Base-by-base conservation (phyloP, 2,797 vertebrate species). In the Coendou prehensilis region DNA sequence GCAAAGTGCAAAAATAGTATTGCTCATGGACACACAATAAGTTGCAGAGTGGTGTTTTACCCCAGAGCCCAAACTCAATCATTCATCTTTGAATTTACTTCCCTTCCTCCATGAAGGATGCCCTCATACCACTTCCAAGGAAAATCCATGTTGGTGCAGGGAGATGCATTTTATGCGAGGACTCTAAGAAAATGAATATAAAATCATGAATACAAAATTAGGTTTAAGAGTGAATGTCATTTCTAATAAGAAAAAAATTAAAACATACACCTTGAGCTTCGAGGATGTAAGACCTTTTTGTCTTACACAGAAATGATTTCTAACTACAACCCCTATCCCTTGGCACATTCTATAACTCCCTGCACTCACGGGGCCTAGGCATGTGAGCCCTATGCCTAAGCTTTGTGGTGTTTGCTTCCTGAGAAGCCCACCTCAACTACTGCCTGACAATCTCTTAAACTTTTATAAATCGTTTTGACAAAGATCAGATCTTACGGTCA, bases 131-230 rank as follows among this genome's bases (percentile, higher is more conserved):
- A 79, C 41, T 87, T 54, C 13, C 30, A 28, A 59, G 59, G 79
- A 95, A 94, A 91, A n/a, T 17, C 1, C 15, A 47, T 22, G 67
- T 90, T 54, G 67, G 9, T 30, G 73, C 18, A 45, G 18, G 20
- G 50, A 83, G 50, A 75, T 86, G 23, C 47, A 69, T 79, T 52
- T 52, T 86, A 81, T 41, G 23, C 23, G 5, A 8, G 6, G 3
- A 41, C 2, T 52, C 45, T 69, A 91, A 47, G 28, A 93, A 95
- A 96, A 89, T 33, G 23, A 92, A 96, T 57, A 91, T 17, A 14
- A 79, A 89, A 81, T 73, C 92, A 82, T 22, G 7, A 75, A 80
- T n/a, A 81, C 6, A 92, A 97, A 82, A 91, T 61, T 63, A 78
- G 30, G 18, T 41, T 1, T 57, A 89, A 88, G 5, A 50, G 52